Base-by-base conservation (phyloP, 2,113 vertebrate species). In the Dermatemys mawii region DNA sequence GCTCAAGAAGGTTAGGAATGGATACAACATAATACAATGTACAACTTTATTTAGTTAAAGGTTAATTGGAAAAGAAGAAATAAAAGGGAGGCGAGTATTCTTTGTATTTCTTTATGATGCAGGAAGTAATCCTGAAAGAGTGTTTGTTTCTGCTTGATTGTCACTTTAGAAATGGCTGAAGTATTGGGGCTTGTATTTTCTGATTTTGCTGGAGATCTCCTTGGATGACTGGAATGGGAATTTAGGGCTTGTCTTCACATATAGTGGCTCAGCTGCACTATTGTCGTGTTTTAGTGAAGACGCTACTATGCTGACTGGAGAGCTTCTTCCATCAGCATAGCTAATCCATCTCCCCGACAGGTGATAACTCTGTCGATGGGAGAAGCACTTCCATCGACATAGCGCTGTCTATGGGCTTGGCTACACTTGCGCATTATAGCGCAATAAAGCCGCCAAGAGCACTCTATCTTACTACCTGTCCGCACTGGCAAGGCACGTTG, bases 141-240 rank as follows among this genome's bases (percentile, higher is more conserved):
- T 49, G 5, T 91, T 95, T 46, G 49, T 57, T 60, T 9, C n/a
- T 90, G 32, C 35, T 88, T 89, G 10, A 11, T 91, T 92, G 87
- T 70, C 49, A 46, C 8, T 0, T 0, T 48, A 70, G 21, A 3
- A 11, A 51, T 87, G 16, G 91, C 92, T 87, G 70, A 67, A 57
- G 53, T 35, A 41, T 10, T 1, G 0, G 3, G 44, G 78, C 53
- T 46, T 70, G 8, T 78, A 48, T 90, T 81, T 81, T 89, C 44
- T 80, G 35, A 35, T 32, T 35, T 5, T 19, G 1, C 50, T 84
- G 51, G 80, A 88, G 29, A 26, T 49, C 57, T 87, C 83, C 29
- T 0, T 49, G 44, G 29, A 0, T 24, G 32, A n/a, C 51, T 67
- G 48, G 49, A 27, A 44, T 44, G 35, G 84, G 24, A 78, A 9